phyloP scores from a whole-genome alignment of 2,888 invertebrate species.

The Formica aserva region DNA sequence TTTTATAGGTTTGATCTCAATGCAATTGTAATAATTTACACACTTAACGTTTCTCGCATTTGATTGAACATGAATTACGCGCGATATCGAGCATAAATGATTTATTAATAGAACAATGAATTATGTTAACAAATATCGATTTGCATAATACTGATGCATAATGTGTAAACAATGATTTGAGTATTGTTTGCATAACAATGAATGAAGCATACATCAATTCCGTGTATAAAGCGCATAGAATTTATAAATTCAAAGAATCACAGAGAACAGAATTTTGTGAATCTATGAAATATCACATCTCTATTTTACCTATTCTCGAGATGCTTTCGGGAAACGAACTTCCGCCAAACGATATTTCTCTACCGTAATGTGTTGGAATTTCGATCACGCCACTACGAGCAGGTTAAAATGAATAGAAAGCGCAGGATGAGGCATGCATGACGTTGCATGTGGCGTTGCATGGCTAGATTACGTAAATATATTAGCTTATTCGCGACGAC shows the following conservation, averaged over 20 bases:
- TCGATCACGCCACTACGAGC: background rate
- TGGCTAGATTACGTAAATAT: background rate
- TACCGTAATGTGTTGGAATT: slow-evolving; percentile 1
- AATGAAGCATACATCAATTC: background rate
- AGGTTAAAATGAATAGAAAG: slow-evolving; percentile 29
- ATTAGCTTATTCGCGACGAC: slow-evolving; percentile 8
- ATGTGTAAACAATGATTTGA: slow-evolving; percentile 6
- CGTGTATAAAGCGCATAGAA: background rate
- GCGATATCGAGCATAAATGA: background rate
- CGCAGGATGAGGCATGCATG: background rate
- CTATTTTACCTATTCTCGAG: background rate
- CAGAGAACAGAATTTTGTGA: background rate
- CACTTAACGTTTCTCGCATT: slow-evolving; percentile 1
- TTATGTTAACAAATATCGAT: slow-evolving; percentile 24
- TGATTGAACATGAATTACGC: background rate
- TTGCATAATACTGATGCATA: background rate
- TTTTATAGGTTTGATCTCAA: background rate
- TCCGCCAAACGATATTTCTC: slow-evolving; percentile 10
- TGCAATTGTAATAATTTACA: background rate
- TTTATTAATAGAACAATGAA: slow-evolving; percentile 12
- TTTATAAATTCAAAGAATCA: slow-evolving; percentile 16
- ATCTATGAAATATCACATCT: background rate
- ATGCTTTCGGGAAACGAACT: background rate
- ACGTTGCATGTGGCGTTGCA: background rate
- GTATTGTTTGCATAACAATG: background rate